A percentile compares a stretch with the other conserved stretches of the same genome.
phyloP scores from a whole-genome alignment of 2,113 vertebrate species.

The Haplochromis vanheusdeni region DNA sequence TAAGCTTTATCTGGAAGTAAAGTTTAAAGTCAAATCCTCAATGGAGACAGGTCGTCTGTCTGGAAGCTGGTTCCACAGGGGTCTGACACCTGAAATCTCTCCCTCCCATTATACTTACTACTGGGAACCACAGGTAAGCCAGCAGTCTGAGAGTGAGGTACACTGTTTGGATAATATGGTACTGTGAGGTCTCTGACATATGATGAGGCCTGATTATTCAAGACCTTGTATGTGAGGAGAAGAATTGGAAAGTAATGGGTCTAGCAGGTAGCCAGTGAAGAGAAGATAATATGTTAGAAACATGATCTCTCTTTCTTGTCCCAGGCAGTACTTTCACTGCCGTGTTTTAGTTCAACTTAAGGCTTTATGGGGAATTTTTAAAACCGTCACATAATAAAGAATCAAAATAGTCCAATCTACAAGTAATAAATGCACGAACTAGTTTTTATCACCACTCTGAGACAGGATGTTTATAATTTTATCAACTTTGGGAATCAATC shows the following conservation, averaged over 20 bases:
- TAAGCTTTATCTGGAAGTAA: background rate
- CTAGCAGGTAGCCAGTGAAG: background rate
- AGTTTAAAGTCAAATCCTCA: background rate
- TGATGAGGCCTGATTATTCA: background rate
- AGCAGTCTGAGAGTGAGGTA: background rate
- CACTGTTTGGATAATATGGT: background rate
- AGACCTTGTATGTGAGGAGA: background rate
- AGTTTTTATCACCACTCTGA: background rate
- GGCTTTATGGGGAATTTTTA: background rate
- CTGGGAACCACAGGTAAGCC: background rate
- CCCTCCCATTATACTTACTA: background rate
- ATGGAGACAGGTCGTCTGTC: background rate
- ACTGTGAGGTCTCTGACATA: background rate
- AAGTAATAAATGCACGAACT: background rate
- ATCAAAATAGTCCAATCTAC: background rate
- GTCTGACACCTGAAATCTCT: background rate
- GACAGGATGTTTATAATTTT: background rate
- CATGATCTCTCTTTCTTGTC: background rate
- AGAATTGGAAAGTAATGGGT: background rate
- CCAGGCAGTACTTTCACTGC: background rate
- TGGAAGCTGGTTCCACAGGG: background rate
- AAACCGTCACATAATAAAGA: background rate
- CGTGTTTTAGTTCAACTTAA: background rate
- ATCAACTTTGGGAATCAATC: background rate
- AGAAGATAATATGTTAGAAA: background rate